Conservation (phyloP, 2,797 vertebrate species). For the Tokudaia tokunoshimensis region DNA sequence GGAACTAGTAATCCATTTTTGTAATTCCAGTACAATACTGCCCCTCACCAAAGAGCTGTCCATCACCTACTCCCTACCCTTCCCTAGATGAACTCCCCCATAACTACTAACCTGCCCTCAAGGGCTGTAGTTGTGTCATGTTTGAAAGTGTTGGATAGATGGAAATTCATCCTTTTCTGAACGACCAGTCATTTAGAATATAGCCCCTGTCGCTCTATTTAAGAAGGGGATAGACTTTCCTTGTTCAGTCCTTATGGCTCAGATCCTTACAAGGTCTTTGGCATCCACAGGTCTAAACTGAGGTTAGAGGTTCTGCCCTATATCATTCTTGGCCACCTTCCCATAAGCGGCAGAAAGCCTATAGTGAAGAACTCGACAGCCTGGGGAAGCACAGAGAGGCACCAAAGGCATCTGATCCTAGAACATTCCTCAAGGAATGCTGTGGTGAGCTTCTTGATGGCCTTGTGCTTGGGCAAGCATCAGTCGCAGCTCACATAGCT, state of each 20-base stretch:
- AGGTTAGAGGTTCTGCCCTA: neutral
- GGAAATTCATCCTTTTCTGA: neutral
- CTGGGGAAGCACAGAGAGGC: neutral
- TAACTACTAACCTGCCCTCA: neutral
- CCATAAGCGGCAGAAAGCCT: neutral
- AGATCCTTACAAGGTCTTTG: neutral
- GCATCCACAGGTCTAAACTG: neutral
- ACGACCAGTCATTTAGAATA: neutral
- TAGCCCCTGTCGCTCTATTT: neutral
- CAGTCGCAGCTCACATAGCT: neutral
- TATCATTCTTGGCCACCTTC: neutral
- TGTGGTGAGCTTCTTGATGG: neutral
- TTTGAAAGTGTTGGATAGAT: neutral
- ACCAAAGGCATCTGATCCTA: neutral
- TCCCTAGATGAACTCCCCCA: neutral
- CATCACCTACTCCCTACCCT: accelerated
- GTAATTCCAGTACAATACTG: neutral
- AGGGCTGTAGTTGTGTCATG: neutral
- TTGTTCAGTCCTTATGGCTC: neutral
- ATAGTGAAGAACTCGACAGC: neutral
- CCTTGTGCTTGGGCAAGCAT: neutral
- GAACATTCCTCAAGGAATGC: neutral
- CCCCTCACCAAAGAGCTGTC: neutral
- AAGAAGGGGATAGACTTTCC: neutral
- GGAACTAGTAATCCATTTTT: neutral